Evolutionary conservation across 2,797 vertebrate genomes (phyloP), one percentile per base, ranked within the genome.

Genomic region (Sebastes miniatus): DNA sequence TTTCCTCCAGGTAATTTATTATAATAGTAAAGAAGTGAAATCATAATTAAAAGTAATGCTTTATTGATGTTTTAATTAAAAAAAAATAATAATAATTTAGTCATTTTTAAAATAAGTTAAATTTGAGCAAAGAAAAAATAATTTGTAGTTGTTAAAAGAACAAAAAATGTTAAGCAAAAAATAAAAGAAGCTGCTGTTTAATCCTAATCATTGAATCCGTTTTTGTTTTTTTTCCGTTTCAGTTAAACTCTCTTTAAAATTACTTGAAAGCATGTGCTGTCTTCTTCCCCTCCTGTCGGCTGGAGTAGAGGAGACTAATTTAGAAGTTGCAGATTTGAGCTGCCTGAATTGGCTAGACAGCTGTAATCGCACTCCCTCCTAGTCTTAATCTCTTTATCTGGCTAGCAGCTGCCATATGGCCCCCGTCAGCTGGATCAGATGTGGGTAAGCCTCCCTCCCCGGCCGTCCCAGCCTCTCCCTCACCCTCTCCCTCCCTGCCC

Each of bases 381-480:
- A 96, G 98, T 99, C 98, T 98, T 99, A 99, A 99, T 99, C 98
- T 99, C 98, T 99, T 99, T 99, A 99, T 99, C 98, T 99, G 98
- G 97, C 97, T 97, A 98, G 98, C 98, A 99, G 98, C 98, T 99
- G 98, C 98, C 98, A 99, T 99, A 99, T 99, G 98, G 98, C 98
- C 97, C 97, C 97, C 97, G 98, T 99, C 98, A 99, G 98, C 98
- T 99, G 98, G 98, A 99, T 99, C 98, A 99, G 98, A 99, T 99
- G 98, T 99, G 99, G 97, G 97, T 99, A 99, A 99, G 98, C 98
- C 97, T 98, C 97, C 97, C 97, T 98, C 97, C 97, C 96, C 91
- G 96, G 96, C 97, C 96, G 95, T 97, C 91, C 92, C 91, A 79
- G 90, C 87, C 80, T 90, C 85, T 87, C 87, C 73, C 87, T 86